Percentiles rank a stretch among this genome's conserved stretches.
Evolutionary conservation across 1,140 invertebrate species (phyloP).

Genomic region (Oncopodura yosiiana): DNA sequence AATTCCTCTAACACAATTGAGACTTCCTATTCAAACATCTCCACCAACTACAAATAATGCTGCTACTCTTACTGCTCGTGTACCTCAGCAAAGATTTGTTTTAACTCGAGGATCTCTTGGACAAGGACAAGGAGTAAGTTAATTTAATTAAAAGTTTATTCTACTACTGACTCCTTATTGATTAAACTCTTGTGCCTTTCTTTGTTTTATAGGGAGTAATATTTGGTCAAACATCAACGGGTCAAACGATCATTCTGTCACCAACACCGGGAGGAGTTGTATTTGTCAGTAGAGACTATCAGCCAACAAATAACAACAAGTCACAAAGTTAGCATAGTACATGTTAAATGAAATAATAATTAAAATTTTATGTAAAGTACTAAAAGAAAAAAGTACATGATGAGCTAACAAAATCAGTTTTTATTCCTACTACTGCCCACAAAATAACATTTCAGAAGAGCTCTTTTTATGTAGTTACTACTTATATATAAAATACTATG

Average conservation of each 20-base stretch:
- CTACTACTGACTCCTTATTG: background rate
- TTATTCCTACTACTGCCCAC: background rate
- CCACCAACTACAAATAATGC: background rate
- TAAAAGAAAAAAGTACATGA: no score
- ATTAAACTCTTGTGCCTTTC: background rate
- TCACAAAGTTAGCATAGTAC: background rate
- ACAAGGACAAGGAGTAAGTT: constrained; percentile 4
- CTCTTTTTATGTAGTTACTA: no score
- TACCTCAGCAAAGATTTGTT: constrained; percentile 32
- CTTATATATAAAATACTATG: no score
- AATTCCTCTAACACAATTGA: constrained; percentile 19
- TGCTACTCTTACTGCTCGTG: constrained; percentile 9
- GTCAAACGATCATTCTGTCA: constrained; percentile 33
- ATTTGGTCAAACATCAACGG: constrained; percentile 29
- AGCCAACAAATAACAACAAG: no score
- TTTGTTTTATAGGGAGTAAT: constrained; percentile 23
- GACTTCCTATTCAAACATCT: constrained; percentile 12
- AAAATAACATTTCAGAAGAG: no score
- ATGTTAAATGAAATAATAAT: background rate
- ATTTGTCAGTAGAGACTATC: constrained; percentile 7
- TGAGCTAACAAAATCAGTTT: background rate
- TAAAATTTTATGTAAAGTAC: no score
- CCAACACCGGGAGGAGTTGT: constrained; percentile 11
- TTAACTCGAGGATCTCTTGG: constrained; percentile 23
- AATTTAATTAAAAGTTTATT: constrained; percentile 1